These are phyloP conservation scores for Macropis europaea DNA, from an alignment of 2,888 invertebrate genomes.

Conservation along the genomic window DNA sequence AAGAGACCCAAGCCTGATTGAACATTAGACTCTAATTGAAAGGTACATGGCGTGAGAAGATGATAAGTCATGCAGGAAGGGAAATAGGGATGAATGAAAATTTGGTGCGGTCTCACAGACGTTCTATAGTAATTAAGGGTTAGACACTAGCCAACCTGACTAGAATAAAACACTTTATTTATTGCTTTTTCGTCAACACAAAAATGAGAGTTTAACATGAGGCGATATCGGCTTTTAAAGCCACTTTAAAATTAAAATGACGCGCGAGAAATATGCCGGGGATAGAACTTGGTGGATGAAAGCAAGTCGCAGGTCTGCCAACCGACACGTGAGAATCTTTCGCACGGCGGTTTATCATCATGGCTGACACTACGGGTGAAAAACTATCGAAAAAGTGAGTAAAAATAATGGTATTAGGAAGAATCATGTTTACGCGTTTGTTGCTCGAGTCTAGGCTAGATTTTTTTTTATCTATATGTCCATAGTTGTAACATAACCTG, in stretches of 20 bases:
- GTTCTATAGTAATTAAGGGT: too few species aligned
- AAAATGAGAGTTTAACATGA: not conserved
- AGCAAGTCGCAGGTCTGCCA: constrained; percentile 40
- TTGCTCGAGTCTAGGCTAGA: not conserved
- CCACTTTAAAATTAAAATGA: not conserved
- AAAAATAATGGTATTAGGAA: constrained; percentile 31
- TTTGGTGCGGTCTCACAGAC: too few species aligned
- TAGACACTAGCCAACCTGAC: too few species aligned
- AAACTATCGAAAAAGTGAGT: constrained; percentile 87
- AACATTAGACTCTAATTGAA: too few species aligned
- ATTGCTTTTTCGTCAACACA: not conserved
- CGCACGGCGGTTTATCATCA: constrained; percentile 67
- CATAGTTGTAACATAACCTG: constrained; percentile 27
- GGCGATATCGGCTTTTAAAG: not conserved
- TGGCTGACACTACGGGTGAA: constrained; percentile 83
- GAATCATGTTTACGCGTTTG: not conserved
- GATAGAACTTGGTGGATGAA: not conserved
- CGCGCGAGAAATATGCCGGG: not conserved
- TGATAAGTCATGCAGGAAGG: too few species aligned
- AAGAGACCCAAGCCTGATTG: too few species aligned
- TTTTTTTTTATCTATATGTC: not conserved
- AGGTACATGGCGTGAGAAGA: too few species aligned
- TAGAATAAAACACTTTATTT: too few species aligned
- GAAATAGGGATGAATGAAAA: too few species aligned
- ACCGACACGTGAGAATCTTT: constrained; percentile 19